A percentile compares a stretch with the other conserved stretches of the same genome.
These are phyloP conservation scores for Drosophila macrothrix DNA, from an alignment of 2,888 invertebrate genomes.

Conservation along the genomic window DNA sequence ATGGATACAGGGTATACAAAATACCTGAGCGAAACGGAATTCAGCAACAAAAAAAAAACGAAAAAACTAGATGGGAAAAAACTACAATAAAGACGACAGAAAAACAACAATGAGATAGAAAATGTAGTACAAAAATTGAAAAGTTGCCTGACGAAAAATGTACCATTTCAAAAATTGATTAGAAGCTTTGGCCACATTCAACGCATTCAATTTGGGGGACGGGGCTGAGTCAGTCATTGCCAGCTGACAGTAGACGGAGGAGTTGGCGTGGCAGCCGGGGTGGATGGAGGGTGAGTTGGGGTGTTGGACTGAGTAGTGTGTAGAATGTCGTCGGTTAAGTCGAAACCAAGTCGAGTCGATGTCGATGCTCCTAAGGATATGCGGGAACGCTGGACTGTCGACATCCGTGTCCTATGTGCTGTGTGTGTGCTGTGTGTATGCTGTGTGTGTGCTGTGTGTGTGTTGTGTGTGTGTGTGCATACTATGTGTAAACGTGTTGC, in stretches of 20 bases:
- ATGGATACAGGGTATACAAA: not conserved
- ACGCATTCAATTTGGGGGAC: constrained; percentile 27
- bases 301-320: not conserved
- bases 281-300: too few relatives aligned
- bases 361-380: constrained; percentile 60
- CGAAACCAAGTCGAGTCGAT: constrained; percentile 36
- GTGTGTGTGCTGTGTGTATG: constrained; percentile 3
- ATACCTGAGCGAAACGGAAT: constrained; percentile 6
- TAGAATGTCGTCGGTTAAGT: constrained; percentile 33
- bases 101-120: constrained; percentile 27
- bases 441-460: constrained; percentile 11
- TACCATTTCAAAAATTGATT: constrained; percentile 75
- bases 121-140: constrained; percentile 47
- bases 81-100: constrained; percentile 33
- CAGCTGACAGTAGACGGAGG: constrained; percentile 35
- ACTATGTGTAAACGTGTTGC: constrained; percentile 59
- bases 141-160: constrained; percentile 59
- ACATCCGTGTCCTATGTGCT: constrained; percentile 46
- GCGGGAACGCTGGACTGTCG: constrained; percentile 57
- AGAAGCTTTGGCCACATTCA: constrained; percentile 64
- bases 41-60: not conserved
- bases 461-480: constrained; percentile 7
- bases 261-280: not conserved
- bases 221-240: constrained; percentile 25
- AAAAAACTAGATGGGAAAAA: not conserved